Evolutionary conservation across 2,888 invertebrate genomes (phyloP), one percentile per base, ranked within the genome.

Genomic region (Empis livida): DNA sequence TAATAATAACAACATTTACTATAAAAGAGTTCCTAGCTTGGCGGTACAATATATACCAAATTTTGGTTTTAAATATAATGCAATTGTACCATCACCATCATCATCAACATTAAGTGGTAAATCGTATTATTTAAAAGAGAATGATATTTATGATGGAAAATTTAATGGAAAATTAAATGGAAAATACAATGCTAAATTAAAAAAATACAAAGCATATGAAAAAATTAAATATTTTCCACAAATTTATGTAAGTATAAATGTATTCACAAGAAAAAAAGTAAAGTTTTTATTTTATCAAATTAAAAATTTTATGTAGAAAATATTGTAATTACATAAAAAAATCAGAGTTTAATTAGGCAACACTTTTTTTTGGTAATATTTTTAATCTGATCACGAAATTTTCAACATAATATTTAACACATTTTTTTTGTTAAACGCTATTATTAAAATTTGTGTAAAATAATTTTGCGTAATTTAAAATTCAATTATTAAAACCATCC

Each of bases 171-270:
- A 68, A 54, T 54, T 57, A 53, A 68, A 68, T 54, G 68, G 67
- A 54, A 66, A 65, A 59, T 67, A 64, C 56, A 68, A 68, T 53
- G 58, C 59, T 31, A 68, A 68, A 57, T 63, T 65, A 48, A 67
- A 67, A 58, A 67, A 67, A 51, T 66, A 63, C 55, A 67, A 67
- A 55, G 65, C 61, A 37, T 67, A 61, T 53, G 67, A 67, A 57
- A 67, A 67, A 59, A 58, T 59, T 48, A 64, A 65, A 55, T 62
- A 65, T 50, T 57, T 58, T 50, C 62, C 64, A 51, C 58, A 60
- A 55, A 59, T 59, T 54, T 64, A 64, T 58, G 68, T 68, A 67
- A 67, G 68, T 59, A 43, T 46, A 50, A 49, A 49, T 30, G n/a
- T n/a, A n/a, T n/a, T n/a, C n/a, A n/a, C n/a, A n/a, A n/a, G n/a